Base-by-base conservation (phyloP, 2,797 vertebrate species). In the Apogon hyalosoma region DNA sequence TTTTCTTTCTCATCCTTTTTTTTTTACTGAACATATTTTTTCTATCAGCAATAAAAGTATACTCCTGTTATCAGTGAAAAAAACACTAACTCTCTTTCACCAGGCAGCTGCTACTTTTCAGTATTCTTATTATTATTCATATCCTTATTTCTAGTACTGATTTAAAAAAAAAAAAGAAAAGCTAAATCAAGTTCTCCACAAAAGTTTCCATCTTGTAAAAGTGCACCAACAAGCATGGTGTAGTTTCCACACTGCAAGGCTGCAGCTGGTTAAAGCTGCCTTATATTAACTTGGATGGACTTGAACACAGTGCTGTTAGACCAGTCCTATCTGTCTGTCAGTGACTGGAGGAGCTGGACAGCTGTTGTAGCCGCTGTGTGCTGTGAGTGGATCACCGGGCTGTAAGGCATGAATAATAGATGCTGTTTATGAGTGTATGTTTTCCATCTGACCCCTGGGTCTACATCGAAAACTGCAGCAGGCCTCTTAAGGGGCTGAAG, bases 361-460 rank as follows among this genome's bases (percentile, higher is more conserved):
- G 89, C 90, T 86, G 86, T 58, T 77, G 75, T 76, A 79, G 86
- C 83, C 77, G 2, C 52, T 69, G 79, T 43, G 48, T 65, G 71
- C 74, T 87, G 78, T 82, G 87, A 92, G 90, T 88, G 87, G 90
- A 90, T 93, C 88, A 49, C 83, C 65, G 83, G 90, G 89, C 88
- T 90, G 86, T 80, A 79, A 74, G 67, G 70, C 86, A 92, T 95
- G 89, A 95, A 95, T 94, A 94, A 95, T 95, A 94, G 86, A 95
- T 94, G 92, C 90, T 94, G 93, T 95, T 95, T 94, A 94, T 94
- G 93, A 94, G 93, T 93, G 92, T 93, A 92, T 90, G 92, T 93
- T 94, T 94, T 94, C 94, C 92, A 94, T 93, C 93, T 94, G 93
- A 94, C 94, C 94, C 94, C 90, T 92, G 94, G 93, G 94, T 92